These are phyloP conservation scores for Bombyx mori DNA, from an alignment of 1,140 invertebrate species.

Conservation along the genomic window ASM3026992v2 NC_085116.1:11078501-11079000, in stretches of 20 bases:
- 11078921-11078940: no score
- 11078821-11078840: not conserved
- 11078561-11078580: constrained; percentile 70
- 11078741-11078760: no score
- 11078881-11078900: no score
- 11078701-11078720: constrained; percentile 62
- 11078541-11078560: constrained; percentile 68
- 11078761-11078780: no score
- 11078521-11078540: constrained; percentile 51
- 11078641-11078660: constrained; percentile 63
- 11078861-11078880: no score
- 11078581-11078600: constrained; percentile 56
- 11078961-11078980: no score
- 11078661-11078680: constrained; percentile 60
- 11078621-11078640: constrained; percentile 59
- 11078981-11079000: no score
- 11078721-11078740: constrained; percentile 44
- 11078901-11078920: no score
- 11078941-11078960: no score
- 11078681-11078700: constrained; percentile 68
- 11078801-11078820: no score
- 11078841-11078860: not conserved
- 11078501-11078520: constrained; percentile 35
- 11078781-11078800: no score
- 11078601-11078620: constrained; percentile 61